These are phyloP conservation scores for Sus cebifrons DNA, from an alignment of 2,797 vertebrate genomes.

Conservation along the genomic window DNA sequence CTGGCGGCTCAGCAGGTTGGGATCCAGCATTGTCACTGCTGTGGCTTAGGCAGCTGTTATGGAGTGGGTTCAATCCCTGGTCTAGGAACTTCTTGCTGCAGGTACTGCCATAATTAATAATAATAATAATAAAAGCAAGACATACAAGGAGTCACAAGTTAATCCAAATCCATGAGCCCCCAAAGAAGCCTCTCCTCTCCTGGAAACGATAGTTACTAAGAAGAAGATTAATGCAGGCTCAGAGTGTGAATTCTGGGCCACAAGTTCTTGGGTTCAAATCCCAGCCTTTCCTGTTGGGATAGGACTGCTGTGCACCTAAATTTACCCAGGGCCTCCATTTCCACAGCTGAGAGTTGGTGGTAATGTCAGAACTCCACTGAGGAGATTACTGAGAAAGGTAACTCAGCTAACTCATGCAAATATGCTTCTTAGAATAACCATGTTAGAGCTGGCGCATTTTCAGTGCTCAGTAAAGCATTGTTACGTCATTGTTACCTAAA, in stretches of 20 bases:
- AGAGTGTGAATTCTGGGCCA: not conserved
- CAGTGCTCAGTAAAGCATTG: accelerated
- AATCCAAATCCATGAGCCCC: not conserved
- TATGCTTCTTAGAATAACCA: not conserved
- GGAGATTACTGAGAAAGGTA: accelerated
- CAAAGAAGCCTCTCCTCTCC: not conserved
- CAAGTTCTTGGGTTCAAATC: accelerated
- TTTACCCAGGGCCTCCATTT: too few species aligned
- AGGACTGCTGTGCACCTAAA: not conserved
- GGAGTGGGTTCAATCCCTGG: too few species aligned
- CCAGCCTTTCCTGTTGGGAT: not conserved
- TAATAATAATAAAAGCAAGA: not conserved
- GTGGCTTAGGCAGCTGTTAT: too few species aligned
- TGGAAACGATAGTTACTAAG: not conserved
- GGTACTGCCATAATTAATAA: too few species aligned
- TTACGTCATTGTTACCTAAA: not conserved
- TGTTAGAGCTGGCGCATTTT: not conserved
- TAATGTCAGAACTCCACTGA: accelerated
- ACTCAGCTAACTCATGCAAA: not conserved
- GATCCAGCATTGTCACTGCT: too few species aligned
- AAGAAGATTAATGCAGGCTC: accelerated
- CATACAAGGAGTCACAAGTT: accelerated
- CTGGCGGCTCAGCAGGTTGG: too few species aligned
- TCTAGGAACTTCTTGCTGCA: too few species aligned
- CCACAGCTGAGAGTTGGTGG: not conserved